Base-by-base conservation (phyloP, 2,113 vertebrate genomes). In the Axis porcinus region DNA sequence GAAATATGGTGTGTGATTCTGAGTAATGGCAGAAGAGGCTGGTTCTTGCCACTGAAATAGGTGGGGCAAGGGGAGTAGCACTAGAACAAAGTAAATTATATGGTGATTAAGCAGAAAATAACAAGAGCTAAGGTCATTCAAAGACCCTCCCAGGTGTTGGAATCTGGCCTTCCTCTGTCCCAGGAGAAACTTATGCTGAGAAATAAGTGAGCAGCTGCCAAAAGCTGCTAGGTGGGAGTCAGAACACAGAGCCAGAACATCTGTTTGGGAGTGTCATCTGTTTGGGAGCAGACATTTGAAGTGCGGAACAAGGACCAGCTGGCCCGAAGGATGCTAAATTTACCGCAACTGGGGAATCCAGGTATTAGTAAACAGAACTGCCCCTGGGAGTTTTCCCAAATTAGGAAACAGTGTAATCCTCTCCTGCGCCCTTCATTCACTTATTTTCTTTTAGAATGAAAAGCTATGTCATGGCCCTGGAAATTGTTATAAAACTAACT, bases 351-450 rank as follows among this genome's bases (percentile, higher is more conserved):
- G 40, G 81, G 82, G 43, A 79, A 76, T 82, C 83, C 70, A 93
- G 60, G 86, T 95, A 91, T 96, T 76, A 89, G 78, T 94, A 90
- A 97, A 92, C n/a, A 96, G 40, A 96, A 86, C 54, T 74, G 21
- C 43, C 45, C 13, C 36, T 50, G 93, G 43, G 50, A 89, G 10
- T 74, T 55, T 81, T 62, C 45, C 91, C 86, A 90, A 62, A 52
- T 36, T 60, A 91, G 52, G n/a, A 92, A 97, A 57, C 58, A 86
- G 55, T 36, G 2, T 70, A 33, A 78, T 33, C 57, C 3, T 54
- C 74, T 54, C 76, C 47, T 45, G 74, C 64, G 8, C 7, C 57
- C 60, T 86, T 78, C 5, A 14, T 85, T 93, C 45, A 91, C 90
- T 97, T 91, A 62, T 89, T 95, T 91, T 92, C 50, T 64, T 82